phyloP scores from a whole-genome alignment of 2,113 vertebrate genomes.

The Phaetusa simplex region DNA sequence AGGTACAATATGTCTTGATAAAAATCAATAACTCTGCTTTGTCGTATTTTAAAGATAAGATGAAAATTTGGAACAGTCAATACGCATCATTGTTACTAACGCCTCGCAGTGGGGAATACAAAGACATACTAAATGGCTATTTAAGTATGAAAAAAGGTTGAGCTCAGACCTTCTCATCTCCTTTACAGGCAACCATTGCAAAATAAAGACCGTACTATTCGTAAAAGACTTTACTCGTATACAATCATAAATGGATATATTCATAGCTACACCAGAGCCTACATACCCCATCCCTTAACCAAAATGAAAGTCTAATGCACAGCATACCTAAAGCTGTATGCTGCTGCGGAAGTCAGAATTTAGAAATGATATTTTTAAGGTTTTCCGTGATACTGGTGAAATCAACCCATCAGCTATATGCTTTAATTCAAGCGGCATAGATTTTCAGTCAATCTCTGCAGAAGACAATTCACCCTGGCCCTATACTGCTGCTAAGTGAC shows the following conservation, averaged over 20 bases:
- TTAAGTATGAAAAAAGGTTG: not conserved
- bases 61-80: not conserved
- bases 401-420: not conserved
- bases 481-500: not conserved
- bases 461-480: not conserved
- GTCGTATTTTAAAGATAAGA: not conserved
- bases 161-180: not conserved
- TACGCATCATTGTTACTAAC: not conserved
- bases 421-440: not conserved
- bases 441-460: not conserved
- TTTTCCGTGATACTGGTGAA: not conserved
- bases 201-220: not conserved
- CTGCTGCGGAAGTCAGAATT: not conserved
- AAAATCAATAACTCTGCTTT: slow-evolving; percentile 7
- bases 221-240: not conserved
- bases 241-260: not conserved
- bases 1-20: not conserved
- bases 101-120: not conserved
- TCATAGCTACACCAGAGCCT: not conserved
- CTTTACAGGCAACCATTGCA: not conserved
- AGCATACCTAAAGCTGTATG: not conserved
- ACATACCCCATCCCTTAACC: not conserved
- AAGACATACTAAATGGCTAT: not conserved
- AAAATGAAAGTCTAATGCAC: not conserved
- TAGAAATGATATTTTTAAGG: not conserved